Percentiles rank a stretch among this genome's conserved stretches.
These are phyloP conservation scores for Acanthopagrus latus DNA, from an alignment of 2,797 vertebrate species.

Conservation along the genomic window DNA sequence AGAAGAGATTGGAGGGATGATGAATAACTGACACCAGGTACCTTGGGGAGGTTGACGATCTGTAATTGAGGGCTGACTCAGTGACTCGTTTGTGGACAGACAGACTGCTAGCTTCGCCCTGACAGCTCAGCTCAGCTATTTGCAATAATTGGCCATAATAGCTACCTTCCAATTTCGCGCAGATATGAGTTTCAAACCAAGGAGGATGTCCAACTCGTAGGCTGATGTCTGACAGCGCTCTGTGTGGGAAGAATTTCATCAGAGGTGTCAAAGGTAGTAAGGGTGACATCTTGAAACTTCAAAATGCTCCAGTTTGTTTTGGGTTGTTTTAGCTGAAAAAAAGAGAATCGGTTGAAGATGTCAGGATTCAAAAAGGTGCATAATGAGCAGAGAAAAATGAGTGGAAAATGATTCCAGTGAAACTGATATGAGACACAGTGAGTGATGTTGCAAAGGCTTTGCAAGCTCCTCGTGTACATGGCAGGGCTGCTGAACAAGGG, in stretches of 20 bases:
- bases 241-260: slow-evolving; percentile 57
- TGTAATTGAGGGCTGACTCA: slow-evolving; percentile 54
- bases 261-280: slow-evolving; percentile 11
- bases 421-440: slow-evolving; percentile 7
- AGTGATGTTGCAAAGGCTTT: neutral
- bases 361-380: slow-evolving; percentile 29
- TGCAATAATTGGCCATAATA: slow-evolving; percentile 85
- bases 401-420: neutral
- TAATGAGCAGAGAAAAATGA: neutral
- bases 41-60: slow-evolving; percentile 49
- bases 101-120: slow-evolving; percentile 52
- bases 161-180: slow-evolving; percentile 73
- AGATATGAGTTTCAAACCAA: slow-evolving; percentile 53
- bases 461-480: neutral
- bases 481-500: neutral
- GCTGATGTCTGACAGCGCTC: slow-evolving; percentile 41
- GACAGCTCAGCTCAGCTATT: slow-evolving; percentile 81
- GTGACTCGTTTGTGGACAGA: slow-evolving; percentile 50
- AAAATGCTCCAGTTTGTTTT: slow-evolving; percentile 5
- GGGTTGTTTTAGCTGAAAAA: slow-evolving; percentile 3
- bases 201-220: slow-evolving; percentile 62
- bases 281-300: slow-evolving; percentile 68
- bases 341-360: slow-evolving; percentile 27
- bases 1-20: slow-evolving; percentile 14
- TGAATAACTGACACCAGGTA: slow-evolving; percentile 36